A percentile compares a stretch with the other conserved stretches of the same genome.
These are phyloP conservation scores for Enteromius paludinosus DNA, from an alignment of 2,797 vertebrate genomes.

Conservation along the genomic window DNA sequence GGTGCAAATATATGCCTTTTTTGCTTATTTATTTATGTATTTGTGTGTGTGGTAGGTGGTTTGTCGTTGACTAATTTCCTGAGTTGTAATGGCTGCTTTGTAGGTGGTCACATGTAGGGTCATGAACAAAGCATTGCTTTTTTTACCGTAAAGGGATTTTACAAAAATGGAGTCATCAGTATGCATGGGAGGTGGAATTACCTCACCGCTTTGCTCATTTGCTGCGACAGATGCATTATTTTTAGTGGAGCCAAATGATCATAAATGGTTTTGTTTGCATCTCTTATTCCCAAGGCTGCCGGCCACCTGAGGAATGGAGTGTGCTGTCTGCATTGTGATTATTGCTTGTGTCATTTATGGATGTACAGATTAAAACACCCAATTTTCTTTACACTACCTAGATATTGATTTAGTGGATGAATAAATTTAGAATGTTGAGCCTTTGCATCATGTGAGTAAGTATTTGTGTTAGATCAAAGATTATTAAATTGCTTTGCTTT, in stretches of 20 bases:
- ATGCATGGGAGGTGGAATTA: constrained; percentile 22
- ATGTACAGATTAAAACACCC: constrained; percentile 6
- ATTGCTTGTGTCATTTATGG: constrained; percentile 23
- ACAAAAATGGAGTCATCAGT: constrained; percentile 16
- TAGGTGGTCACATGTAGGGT: not conserved
- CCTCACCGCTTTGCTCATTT: constrained; percentile 20
- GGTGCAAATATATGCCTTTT: not conserved
- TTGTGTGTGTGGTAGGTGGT: not conserved
- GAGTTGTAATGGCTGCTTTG: not conserved
- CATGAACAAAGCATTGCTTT: constrained; percentile 11
- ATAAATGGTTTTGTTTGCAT: constrained; percentile 42
- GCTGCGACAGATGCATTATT: constrained; percentile 28
- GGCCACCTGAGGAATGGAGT: constrained; percentile 27
- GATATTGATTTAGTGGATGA: constrained; percentile 24
- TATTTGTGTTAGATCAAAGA: not conserved
- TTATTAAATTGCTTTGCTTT: not conserved
- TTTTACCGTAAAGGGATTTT: not conserved
- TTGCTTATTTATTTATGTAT: not conserved
- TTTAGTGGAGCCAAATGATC: constrained; percentile 24
- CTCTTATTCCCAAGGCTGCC: not conserved
- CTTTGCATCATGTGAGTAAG: not conserved
- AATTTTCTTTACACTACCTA: not conserved
- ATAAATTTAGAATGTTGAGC: not conserved
- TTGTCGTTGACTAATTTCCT: not conserved
- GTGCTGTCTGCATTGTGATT: constrained; percentile 1